Evolutionary conservation across 2,797 vertebrate genomes (phyloP).

Genomic region (Scomberomorus guttatus): DNA sequence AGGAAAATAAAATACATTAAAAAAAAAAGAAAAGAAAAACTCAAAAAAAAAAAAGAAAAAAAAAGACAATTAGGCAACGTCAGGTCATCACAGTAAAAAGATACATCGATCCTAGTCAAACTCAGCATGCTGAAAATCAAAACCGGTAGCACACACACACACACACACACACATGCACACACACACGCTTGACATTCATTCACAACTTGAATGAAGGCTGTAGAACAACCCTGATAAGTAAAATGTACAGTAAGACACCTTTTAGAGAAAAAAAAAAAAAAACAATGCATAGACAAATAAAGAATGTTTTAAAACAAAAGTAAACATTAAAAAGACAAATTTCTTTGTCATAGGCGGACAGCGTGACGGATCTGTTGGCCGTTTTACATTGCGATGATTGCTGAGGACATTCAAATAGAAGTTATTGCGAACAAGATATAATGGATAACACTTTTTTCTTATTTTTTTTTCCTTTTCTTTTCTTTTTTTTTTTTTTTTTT

Average conservation of each 20-base stretch:
- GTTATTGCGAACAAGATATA: constrained; percentile 80
- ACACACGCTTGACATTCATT: constrained; percentile 43
- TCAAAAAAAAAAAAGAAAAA: constrained; percentile 9
- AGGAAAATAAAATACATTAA: constrained; percentile 55
- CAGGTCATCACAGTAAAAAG: constrained; percentile 84
- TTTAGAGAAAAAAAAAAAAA: constrained; percentile 65
- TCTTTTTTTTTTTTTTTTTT: constrained; percentile 26
- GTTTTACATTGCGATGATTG: constrained; percentile 73
- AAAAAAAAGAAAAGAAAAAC: constrained; percentile 12
- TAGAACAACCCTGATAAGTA: constrained; percentile 66
- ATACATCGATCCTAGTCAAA: constrained; percentile 73
- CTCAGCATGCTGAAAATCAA: constrained; percentile 79
- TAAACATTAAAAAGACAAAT: constrained; percentile 78
- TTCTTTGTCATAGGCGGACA: constrained; percentile 64
- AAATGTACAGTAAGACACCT: constrained; percentile 81
- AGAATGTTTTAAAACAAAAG: constrained; percentile 77
- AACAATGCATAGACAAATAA: constrained; percentile 85
- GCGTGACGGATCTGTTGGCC: constrained; percentile 62
- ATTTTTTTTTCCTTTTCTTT: too few species aligned
- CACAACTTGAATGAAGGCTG: constrained; percentile 68
- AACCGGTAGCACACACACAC: constrained; percentile 56
- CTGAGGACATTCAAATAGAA: constrained; percentile 79
- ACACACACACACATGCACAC: constrained; percentile 33
- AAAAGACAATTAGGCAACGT: constrained; percentile 72
- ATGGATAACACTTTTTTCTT: constrained; percentile 59